Conservation (phyloP, 2,888 invertebrate genomes). For the Tridacna crocea region DNA sequence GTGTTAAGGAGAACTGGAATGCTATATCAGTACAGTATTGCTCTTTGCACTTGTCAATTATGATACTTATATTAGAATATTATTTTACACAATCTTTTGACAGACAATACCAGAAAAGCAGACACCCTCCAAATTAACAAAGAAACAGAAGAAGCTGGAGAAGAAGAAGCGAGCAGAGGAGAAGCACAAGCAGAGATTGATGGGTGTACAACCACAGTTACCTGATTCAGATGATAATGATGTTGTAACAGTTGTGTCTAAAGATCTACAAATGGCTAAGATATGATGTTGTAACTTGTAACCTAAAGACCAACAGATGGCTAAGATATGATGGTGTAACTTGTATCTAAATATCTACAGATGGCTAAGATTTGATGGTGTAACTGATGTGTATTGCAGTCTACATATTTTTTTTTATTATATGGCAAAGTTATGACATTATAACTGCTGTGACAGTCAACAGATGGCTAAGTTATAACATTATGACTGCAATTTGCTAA, state of each 20-base stretch:
- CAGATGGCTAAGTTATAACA: neutral
- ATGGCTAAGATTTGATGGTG: constrained; percentile 65
- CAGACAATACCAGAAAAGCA: constrained; percentile 22
- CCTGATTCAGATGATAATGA: constrained; percentile 49
- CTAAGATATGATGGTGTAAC: constrained; percentile 51
- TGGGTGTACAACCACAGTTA: constrained; percentile 46
- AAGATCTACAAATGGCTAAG: constrained; percentile 67
- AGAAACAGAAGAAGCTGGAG: constrained; percentile 74
- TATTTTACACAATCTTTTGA: too few relatives aligned
- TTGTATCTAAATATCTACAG: constrained; percentile 60
- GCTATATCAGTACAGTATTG: too few relatives aligned
- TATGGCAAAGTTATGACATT: constrained; percentile 31
- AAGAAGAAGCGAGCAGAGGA: constrained; percentile 77
- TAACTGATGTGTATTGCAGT: neutral
- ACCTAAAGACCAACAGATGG: too few relatives aligned
- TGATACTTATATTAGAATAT: too few relatives aligned
- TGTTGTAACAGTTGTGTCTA: constrained; percentile 63
- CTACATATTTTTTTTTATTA: too few relatives aligned
- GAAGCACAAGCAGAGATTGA: constrained; percentile 65
- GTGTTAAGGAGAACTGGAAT: too few relatives aligned
- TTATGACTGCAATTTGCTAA: too few relatives aligned
- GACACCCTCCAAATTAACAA: constrained; percentile 53
- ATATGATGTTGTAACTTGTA: constrained; percentile 46
- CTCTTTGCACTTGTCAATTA: too few relatives aligned
- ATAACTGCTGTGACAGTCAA: constrained; percentile 55